phyloP scores from a whole-genome alignment of 2,113 vertebrate genomes.

The Tor tambroides region DNA sequence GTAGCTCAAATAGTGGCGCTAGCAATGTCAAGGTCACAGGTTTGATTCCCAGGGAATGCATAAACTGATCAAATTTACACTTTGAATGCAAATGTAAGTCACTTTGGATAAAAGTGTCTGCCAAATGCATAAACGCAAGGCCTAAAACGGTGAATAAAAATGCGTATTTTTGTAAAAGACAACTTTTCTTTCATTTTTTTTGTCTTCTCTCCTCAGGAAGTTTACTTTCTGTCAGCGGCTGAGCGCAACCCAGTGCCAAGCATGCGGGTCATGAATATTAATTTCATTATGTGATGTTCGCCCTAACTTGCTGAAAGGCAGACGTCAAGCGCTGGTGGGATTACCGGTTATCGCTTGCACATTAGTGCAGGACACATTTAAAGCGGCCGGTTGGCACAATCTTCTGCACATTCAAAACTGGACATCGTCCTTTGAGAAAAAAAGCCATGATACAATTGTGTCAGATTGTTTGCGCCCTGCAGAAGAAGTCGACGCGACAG shows the following conservation, averaged over 20 bases:
- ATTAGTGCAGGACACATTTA: neutral
- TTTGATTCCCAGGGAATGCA: neutral
- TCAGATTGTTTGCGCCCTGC: neutral
- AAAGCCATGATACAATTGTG: neutral
- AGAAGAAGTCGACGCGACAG: neutral
- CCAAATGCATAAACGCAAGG: neutral
- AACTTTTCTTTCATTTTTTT: neutral
- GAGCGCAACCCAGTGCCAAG: neutral
- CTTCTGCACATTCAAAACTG: neutral
- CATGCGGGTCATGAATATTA: conserved; percentile 11
- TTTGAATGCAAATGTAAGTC: neutral
- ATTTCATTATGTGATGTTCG: neutral
- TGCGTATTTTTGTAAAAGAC: neutral
- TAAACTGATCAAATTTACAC: neutral
- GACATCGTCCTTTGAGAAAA: neutral
- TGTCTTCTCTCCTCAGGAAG: neutral
- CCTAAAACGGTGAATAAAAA: neutral
- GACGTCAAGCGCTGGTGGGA: neutral
- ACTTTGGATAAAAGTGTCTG: conserved; percentile 3
- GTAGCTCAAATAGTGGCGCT: neutral
- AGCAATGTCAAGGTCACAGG: neutral
- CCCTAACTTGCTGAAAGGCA: neutral
- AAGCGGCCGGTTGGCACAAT: neutral
- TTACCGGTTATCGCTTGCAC: neutral
- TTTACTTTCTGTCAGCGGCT: conserved; percentile 9